These are phyloP conservation scores for Coturnix japonica DNA, from an alignment of 2,113 vertebrate species.

Conservation along the genomic window DNA sequence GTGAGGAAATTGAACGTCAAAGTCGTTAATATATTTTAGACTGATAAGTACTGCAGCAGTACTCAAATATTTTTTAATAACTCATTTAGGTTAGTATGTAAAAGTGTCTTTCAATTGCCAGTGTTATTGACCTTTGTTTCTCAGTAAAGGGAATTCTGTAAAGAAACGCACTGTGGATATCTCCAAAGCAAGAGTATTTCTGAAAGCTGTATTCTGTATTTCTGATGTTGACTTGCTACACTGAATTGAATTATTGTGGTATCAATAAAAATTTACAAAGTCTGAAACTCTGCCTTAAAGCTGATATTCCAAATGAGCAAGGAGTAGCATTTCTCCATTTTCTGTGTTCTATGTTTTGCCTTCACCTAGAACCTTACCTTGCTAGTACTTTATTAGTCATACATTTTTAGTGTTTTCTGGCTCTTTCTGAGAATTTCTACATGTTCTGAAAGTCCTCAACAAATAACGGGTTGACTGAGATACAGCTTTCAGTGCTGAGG, in stretches of 20 bases:
- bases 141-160: background rate
- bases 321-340: background rate
- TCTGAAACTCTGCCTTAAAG: background rate
- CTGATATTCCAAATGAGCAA: background rate
- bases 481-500: background rate
- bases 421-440: background rate
- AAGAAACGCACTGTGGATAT: background rate
- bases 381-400: background rate
- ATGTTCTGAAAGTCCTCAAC: background rate
- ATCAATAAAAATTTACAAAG: background rate
- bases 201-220: background rate
- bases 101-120: background rate
- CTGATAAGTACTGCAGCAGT: background rate
- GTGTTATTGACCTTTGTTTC: background rate
- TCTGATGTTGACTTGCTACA: background rate
- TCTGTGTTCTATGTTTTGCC: background rate
- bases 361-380: background rate
- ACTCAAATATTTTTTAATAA: background rate
- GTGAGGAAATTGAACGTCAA: background rate
- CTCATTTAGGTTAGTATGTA: background rate
- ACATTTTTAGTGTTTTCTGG: background rate
- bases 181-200: background rate
- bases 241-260: background rate
- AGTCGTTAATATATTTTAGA: background rate
- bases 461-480: background rate